phyloP scores from a whole-genome alignment of 2,113 vertebrate genomes.

The Choloepus hoffmanni region DNA sequence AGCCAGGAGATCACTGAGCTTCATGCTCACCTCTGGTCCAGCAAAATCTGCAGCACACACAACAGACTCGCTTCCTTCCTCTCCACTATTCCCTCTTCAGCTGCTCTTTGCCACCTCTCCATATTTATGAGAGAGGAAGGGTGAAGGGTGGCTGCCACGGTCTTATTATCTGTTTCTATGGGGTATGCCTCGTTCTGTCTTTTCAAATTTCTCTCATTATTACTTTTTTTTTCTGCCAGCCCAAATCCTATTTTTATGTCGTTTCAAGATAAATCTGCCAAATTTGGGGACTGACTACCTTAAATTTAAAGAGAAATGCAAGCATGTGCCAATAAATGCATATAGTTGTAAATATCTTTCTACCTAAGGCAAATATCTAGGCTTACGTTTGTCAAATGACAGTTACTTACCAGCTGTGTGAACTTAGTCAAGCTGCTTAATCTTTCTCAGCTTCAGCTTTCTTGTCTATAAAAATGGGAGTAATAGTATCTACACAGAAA shows the following conservation, averaged over 20 bases:
- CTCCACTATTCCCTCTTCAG: not conserved
- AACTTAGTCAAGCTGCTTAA: not conserved
- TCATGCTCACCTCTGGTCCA: not conserved
- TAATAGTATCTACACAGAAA: not conserved
- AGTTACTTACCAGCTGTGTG: not conserved
- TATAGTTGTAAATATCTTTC: not conserved
- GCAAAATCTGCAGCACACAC: not conserved
- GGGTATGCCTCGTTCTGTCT: not conserved
- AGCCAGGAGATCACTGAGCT: slow-evolving; percentile 13
- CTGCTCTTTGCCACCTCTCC: not conserved
- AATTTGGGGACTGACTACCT: not conserved
- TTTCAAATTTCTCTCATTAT: not conserved
- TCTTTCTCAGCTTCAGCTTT: not conserved
- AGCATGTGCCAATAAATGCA: not conserved
- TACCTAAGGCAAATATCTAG: not conserved
- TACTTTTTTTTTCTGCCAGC: not conserved
- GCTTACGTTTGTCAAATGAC: not conserved
- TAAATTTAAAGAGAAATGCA: not conserved
- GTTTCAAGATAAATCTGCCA: not conserved
- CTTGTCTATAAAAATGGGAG: not conserved
- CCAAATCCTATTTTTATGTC: not conserved
- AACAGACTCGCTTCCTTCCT: fast-evolving
- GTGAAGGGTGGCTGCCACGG: fast-evolving
- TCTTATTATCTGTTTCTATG: not conserved
- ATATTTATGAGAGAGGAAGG: not conserved